Conservation (phyloP, 2,888 invertebrate species). For the Schizaphis graminum region DNA sequence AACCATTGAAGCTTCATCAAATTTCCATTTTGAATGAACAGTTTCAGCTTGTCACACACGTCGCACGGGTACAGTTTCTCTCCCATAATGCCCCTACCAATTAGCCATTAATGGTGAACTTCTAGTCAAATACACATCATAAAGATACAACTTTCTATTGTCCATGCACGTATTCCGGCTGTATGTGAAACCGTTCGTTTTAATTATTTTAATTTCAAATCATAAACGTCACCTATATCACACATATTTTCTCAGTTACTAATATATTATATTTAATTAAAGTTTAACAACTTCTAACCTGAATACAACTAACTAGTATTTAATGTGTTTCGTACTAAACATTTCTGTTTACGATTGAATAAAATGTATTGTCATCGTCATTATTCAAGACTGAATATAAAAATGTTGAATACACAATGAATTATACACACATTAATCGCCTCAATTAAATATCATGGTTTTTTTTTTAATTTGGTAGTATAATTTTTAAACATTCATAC, state of each 20-base stretch:
- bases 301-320: background rate
- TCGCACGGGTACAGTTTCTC: background rate
- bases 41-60: background rate
- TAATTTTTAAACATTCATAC: background rate
- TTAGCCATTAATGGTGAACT: background rate
- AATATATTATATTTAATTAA: background rate
- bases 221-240: background rate
- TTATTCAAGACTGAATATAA: background rate
- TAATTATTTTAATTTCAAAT: background rate
- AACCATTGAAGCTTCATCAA: background rate
- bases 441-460: background rate
- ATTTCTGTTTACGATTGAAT: background rate
- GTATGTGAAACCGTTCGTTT: background rate
- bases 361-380: background rate
- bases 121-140: background rate
- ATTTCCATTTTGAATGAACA: background rate
- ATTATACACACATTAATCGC: background rate
- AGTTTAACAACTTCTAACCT: background rate
- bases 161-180: background rate
- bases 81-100: background rate
- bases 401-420: background rate
- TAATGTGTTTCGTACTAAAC: background rate
- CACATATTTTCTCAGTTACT: background rate
- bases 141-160: background rate
- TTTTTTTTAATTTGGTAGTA: background rate